Evolutionary conservation across 2,888 invertebrate species (phyloP).

Genomic region (Herminia tarsipennalis): DNA sequence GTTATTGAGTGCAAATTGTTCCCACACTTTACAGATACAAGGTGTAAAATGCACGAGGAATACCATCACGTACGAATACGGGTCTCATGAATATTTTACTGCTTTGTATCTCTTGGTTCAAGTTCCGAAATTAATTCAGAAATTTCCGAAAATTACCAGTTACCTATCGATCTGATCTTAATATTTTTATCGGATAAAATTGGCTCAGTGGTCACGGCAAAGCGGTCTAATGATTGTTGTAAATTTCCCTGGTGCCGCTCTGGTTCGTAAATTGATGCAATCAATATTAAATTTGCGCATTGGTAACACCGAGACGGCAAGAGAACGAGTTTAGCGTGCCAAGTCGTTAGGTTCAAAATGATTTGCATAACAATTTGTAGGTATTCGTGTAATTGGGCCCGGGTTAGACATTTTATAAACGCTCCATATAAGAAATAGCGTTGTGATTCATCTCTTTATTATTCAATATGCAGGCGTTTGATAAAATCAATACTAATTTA

Average conservation of each 20-base stretch:
- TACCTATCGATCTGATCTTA: conserved; percentile 33
- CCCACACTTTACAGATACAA: conserved; percentile 14
- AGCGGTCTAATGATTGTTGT: conserved; percentile 47
- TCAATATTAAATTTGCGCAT: conserved; percentile 63
- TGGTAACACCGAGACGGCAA: conserved; percentile 51
- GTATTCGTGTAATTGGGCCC: conserved; percentile 42
- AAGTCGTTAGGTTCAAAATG: conserved; percentile 59
- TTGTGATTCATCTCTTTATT: conserved; percentile 31
- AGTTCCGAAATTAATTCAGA: conserved; percentile 21
- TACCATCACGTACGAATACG: conserved; percentile 33
- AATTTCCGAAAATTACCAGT: conserved; percentile 31
- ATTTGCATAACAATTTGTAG: conserved; percentile 60
- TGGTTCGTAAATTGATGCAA: conserved; percentile 57
- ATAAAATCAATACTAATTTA: neutral
- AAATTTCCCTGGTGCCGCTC: conserved; percentile 40
- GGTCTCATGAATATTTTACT: conserved; percentile 34
- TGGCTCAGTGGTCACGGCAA: conserved; percentile 42
- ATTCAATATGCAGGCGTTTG: conserved; percentile 7
- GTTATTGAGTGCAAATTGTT: conserved; percentile 11
- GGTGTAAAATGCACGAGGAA: conserved; percentile 20
- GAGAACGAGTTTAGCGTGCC: conserved; percentile 55
- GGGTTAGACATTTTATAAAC: conserved; percentile 26
- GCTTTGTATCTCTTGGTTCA: conserved; percentile 20
- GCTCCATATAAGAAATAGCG: conserved; percentile 19
- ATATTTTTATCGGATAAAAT: conserved; percentile 44